phyloP scores from a whole-genome alignment of 2,797 vertebrate species.

The Peromyscus aztecus region DNA sequence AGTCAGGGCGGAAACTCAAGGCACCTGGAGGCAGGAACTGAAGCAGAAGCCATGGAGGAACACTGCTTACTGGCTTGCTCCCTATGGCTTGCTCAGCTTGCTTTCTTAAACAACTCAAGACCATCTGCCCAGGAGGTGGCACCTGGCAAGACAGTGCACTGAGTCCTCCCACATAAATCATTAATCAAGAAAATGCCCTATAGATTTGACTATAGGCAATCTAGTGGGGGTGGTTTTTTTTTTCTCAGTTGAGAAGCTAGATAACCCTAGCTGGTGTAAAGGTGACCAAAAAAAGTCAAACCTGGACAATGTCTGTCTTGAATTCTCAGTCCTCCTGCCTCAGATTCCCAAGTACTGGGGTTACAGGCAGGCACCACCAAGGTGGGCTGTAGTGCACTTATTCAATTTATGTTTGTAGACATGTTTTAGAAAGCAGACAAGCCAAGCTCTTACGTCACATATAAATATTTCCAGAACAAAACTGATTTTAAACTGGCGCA shows the following conservation, averaged over 20 bases:
- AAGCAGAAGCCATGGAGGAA: neutral
- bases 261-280: neutral
- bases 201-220: neutral
- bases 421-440: too few species aligned
- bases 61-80: neutral
- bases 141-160: neutral
- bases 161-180: neutral
- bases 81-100: neutral
- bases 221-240: neutral
- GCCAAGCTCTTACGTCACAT: too few species aligned
- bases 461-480: too few species aligned
- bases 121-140: neutral
- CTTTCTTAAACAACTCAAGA: neutral
- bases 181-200: neutral
- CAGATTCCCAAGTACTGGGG: too few species aligned
- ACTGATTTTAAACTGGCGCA: too few species aligned
- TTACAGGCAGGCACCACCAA: too few species aligned
- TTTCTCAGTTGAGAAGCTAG: neutral
- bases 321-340: neutral
- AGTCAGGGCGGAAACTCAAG: neutral
- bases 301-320: neutral
- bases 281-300: neutral
- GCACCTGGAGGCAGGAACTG: neutral
- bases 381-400: too few species aligned
- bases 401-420: too few species aligned